Conservation (phyloP, 2,113 vertebrate species). For the Turdus rufiventris region DNA sequence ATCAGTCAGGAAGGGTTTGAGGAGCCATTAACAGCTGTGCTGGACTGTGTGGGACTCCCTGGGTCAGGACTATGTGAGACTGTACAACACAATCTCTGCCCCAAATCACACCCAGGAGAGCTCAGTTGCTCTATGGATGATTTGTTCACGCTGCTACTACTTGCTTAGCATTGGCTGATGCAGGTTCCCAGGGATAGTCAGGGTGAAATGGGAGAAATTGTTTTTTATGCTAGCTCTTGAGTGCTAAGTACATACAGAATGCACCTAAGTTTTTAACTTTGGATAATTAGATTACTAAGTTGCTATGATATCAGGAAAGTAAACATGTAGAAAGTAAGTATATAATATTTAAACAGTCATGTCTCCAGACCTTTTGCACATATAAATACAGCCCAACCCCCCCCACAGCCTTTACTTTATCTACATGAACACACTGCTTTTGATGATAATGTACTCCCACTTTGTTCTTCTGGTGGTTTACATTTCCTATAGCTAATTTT, state of each 20-base stretch:
- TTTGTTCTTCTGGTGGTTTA: constrained; percentile 28
- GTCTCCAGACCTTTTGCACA: not conserved
- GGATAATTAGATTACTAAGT: not conserved
- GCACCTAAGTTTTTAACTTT: not conserved
- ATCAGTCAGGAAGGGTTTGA: not conserved
- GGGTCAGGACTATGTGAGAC: not conserved
- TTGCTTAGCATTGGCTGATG: not conserved
- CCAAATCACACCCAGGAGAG: not conserved
- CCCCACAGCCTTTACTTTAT: not conserved
- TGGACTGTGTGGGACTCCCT: not conserved
- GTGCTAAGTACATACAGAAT: not conserved
- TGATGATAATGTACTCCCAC: constrained; percentile 3
- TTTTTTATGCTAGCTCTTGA: not conserved
- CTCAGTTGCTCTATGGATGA: not conserved
- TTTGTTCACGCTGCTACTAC: not conserved
- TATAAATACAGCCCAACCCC: not conserved
- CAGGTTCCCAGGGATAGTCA: not conserved
- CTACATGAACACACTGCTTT: not conserved
- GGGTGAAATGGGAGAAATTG: not conserved
- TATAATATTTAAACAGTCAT: not conserved
- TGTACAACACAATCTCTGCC: not conserved
- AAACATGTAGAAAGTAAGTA: not conserved
- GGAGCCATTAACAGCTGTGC: not conserved
- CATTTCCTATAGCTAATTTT: constrained; percentile 1
- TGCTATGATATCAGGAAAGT: not conserved